Evolutionary conservation across 2,797 vertebrate species (phyloP).

Genomic region (Sebastes aleutianus): DNA sequence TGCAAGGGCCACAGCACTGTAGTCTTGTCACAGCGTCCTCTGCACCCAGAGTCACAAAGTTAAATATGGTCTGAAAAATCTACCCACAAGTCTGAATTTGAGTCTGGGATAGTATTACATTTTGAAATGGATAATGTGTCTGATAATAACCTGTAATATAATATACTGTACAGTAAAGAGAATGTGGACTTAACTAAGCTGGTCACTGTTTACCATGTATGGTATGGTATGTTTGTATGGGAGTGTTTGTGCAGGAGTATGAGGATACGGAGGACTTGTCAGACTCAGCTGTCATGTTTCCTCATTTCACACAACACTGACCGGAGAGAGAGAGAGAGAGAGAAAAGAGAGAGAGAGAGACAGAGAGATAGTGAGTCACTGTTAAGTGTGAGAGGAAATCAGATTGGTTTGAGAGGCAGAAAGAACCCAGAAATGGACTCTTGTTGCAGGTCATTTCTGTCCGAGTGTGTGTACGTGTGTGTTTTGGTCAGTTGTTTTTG

Average conservation of each 20-base stretch:
- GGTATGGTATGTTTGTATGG: neutral
- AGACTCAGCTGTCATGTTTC: constrained; percentile 44
- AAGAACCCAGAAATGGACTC: neutral
- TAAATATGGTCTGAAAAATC: no score
- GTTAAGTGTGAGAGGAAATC: neutral
- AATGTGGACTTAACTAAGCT: no score
- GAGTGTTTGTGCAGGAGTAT: neutral
- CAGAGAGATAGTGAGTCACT: neutral
- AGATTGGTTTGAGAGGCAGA: neutral
- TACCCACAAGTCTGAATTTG: no score
- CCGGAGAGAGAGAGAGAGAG: neutral
- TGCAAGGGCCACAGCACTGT: no score
- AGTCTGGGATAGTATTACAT: no score
- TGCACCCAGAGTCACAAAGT: no score
- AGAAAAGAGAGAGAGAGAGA: neutral
- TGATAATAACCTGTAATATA: no score
- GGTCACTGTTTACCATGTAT: neutral
- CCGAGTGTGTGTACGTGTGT: neutral
- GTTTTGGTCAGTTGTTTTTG: neutral
- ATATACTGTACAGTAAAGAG: no score
- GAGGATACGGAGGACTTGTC: neutral
- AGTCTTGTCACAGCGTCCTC: no score
- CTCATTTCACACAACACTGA: constrained; percentile 52
- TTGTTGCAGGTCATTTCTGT: neutral
- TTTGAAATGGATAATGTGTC: no score